Conservation (phyloP, 2,888 invertebrate genomes). For the Acrobasis consociella region DNA sequence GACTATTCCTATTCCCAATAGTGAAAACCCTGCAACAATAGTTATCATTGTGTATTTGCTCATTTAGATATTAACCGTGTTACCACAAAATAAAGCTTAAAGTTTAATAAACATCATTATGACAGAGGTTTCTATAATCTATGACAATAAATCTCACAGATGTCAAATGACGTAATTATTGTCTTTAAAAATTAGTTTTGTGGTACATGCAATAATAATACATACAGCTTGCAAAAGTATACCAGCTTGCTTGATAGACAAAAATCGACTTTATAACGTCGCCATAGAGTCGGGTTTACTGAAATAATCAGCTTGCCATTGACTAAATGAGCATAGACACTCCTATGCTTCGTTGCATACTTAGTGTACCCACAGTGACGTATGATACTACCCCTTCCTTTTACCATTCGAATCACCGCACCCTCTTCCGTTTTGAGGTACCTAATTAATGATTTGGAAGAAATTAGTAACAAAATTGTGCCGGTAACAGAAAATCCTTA, state of each 20-base stretch:
- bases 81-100: constrained; percentile 25
- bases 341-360: constrained; percentile 63
- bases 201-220: constrained; percentile 13
- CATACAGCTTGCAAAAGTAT: constrained; percentile 13
- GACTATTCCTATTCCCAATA: constrained; percentile 32
- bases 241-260: constrained; percentile 24
- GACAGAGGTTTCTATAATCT: background rate
- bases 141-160: background rate
- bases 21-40: constrained; percentile 46
- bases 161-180: background rate
- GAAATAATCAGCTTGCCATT: constrained; percentile 18
- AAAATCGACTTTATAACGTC: constrained; percentile 27
- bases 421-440: constrained; percentile 39
- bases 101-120: background rate
- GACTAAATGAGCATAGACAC: constrained; percentile 59
- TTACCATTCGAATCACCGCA: constrained; percentile 51
- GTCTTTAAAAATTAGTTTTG: constrained; percentile 6
- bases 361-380: constrained; percentile 60
- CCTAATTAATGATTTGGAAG: constrained; percentile 32
- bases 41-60: constrained; percentile 58
- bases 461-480: constrained; percentile 47
- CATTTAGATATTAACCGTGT: constrained; percentile 47
- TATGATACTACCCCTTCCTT: constrained; percentile 43
- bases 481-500: constrained; percentile 3
- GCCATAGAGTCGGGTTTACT: constrained; percentile 21